Base-by-base conservation (phyloP, 2,888 invertebrate species). In the Cyaniris semiargus region DNA sequence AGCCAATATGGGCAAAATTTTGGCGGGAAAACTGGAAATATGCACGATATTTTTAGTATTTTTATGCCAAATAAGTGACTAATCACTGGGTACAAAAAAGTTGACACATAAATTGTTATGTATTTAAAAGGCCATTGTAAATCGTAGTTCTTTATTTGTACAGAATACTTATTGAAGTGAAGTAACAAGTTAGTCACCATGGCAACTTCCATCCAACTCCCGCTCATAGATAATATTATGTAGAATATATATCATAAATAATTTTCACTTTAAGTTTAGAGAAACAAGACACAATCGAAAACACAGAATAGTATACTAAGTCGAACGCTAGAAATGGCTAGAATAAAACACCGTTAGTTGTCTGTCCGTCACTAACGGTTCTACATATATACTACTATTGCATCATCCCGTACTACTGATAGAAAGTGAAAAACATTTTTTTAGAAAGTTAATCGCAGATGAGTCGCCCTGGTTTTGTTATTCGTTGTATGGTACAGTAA, bases 371-470 rank as follows among this genome's bases (percentile, higher is more conserved):
- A 18, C 27, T 66, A 27, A 66, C 66, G 66, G 66, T 66, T 15
- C 60, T 1, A n/a, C n/a, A n/a, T n/a, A n/a, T n/a, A 15, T 31
- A 66, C 27, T 27, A 66, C 3, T 66, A 27, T 66, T 66, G 66
- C 66, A 31, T 66, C 66, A 66, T 27, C 15, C 13, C 27, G 27
- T 66, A 31, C 66, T 66, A 66, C 66, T 27, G 5, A 31, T 66
- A 31, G 66, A 66, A 66, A 66, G 66, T 66, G 66, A 66, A 66
- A 66, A 66, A 66, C 27, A 66, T 66, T 21, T 66, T 66, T 18
- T 66, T 66, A 66, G 66, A 66, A 66, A 66, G 66, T 66, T 66
- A 66, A 31, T 66, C 27, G 66, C 15, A 27, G 15, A 66, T 66
- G 66, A 66, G 18, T 6, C 66, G 66, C 66, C 27, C 66, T 31